Base-by-base conservation (phyloP, 2,797 vertebrate genomes). In the Enoplosus armatus region DNA sequence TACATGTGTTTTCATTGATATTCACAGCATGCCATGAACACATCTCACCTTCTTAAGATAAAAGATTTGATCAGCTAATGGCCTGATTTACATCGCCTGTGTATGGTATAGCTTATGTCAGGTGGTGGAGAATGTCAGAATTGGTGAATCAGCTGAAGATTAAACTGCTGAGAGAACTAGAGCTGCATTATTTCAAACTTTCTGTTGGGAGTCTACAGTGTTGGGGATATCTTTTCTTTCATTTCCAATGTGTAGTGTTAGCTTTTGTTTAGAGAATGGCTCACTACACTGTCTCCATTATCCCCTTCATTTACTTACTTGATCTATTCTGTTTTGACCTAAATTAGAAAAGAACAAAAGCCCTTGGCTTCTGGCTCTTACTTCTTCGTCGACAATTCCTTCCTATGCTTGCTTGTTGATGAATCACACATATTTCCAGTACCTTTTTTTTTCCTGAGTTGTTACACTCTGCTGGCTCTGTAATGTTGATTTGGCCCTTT, bases 401-500 rank as follows among this genome's bases (percentile, higher is more conserved):
- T 54, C 6, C 4, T 27, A 27, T 47, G 51, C 54, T 20, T 48
- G 7, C 41, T 35, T 26, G 12, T 58, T 24, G 11, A 58, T 62
- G 16, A 69, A 48, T 41, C 12, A 65, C 33, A 71, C 61, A 75
- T 51, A 64, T 65, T 60, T n/a, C 15, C 4, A 31, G 11, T 12
- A 10, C 8, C 15, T 27, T 24, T 71, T 60, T 35, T 16, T 35
- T 11, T 7, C 11, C 11, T 0, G 10, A 53, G 24, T 61, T 72
- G 47, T 74, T 51, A 53, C 12, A 59, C 45, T 43, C 8, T 31
- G 11, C 27, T 64, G 35, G 5, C 45, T 83, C 37, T 56, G 29
- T 79, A 50, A 71, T 82, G 80, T 51, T 73, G 37, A 72, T 77
- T 75, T 74, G 62, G 72, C 71, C 68, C 47, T 60, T 63, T 50